Percentiles rank a stretch among this genome's conserved stretches.
These are phyloP conservation scores for Nyctibius bracteatus DNA, from an alignment of 2,113 vertebrate species.

Conservation along the genomic window DNA sequence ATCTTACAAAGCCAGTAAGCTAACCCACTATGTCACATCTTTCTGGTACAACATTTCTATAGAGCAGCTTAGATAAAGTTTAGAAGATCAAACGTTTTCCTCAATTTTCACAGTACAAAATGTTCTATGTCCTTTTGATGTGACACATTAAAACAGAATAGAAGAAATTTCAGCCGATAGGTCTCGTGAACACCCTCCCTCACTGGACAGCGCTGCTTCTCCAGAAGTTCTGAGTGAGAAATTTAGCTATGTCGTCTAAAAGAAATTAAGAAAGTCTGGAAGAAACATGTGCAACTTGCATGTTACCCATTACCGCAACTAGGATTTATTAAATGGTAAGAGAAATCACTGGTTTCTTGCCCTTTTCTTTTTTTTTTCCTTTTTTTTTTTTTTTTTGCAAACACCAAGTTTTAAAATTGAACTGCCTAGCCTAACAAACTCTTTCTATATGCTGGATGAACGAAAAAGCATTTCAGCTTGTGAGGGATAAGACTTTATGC, in stretches of 20 bases:
- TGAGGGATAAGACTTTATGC: not conserved
- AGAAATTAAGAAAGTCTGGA: not conserved
- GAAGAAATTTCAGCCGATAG: not conserved
- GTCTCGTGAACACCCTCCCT: not conserved
- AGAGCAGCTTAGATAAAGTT: not conserved
- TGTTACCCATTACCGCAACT: not conserved
- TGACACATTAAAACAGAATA: not conserved
- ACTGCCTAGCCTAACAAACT: not conserved
- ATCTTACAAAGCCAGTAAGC: not conserved
- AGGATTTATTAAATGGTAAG: not conserved
- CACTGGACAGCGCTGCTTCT: not conserved
- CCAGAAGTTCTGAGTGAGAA: conserved; percentile 10
- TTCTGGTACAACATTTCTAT: not conserved
- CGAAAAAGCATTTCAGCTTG: not conserved
- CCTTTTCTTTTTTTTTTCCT: not conserved
- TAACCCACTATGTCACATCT: not conserved
- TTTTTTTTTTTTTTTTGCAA: not conserved
- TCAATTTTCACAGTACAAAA: not conserved
- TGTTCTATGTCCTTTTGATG: conserved; percentile 33
- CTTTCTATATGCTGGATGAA: not conserved
- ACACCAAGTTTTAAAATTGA: not conserved
- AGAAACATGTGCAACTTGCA: not conserved
- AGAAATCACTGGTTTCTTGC: not conserved
- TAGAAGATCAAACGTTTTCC: not conserved
- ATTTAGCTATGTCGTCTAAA: not conserved